Conservation (phyloP, 2,888 invertebrate species). For the Melanotus villosus region DNA sequence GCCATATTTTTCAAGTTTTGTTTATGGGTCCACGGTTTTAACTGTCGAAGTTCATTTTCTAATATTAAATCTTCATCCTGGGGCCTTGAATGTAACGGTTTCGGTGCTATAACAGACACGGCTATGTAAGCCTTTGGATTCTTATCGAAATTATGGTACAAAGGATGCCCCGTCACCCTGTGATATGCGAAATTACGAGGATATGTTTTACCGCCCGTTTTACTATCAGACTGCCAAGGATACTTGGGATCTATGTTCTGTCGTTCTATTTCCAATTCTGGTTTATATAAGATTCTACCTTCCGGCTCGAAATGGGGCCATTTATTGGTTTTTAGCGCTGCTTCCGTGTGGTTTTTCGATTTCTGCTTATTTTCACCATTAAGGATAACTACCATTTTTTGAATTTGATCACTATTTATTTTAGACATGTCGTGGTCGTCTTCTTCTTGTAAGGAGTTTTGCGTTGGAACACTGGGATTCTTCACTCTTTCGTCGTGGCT, state of each 20-base stretch:
- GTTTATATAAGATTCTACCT: conserved; percentile 40
- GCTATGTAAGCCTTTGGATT: conserved; percentile 67
- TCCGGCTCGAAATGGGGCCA: conserved; percentile 45
- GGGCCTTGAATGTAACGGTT: conserved; percentile 54
- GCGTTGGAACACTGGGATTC: not conserved
- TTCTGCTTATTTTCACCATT: conserved; percentile 29
- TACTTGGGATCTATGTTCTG: conserved; percentile 45
- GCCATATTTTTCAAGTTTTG: conserved; percentile 64
- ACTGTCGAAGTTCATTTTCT: conserved; percentile 64
- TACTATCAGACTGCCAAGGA: conserved; percentile 51
- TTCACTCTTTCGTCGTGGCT: not conserved
- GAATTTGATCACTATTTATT: conserved; percentile 8
- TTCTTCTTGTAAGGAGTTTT: not conserved
- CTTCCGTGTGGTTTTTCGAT: conserved; percentile 28
- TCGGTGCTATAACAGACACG: conserved; percentile 66
- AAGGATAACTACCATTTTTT: conserved; percentile 37
- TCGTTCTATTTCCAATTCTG: conserved; percentile 31
- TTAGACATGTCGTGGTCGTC: not conserved
- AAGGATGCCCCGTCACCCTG: conserved; percentile 65
- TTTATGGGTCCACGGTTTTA: conserved; percentile 66
- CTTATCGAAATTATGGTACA: conserved; percentile 60
- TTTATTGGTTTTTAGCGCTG: conserved; percentile 44
- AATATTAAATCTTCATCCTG: conserved; percentile 55
- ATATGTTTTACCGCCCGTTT: conserved; percentile 55
- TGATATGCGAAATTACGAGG: conserved; percentile 67